phyloP scores from a whole-genome alignment of 2,888 invertebrate genomes.

The Blera fallax region DNA sequence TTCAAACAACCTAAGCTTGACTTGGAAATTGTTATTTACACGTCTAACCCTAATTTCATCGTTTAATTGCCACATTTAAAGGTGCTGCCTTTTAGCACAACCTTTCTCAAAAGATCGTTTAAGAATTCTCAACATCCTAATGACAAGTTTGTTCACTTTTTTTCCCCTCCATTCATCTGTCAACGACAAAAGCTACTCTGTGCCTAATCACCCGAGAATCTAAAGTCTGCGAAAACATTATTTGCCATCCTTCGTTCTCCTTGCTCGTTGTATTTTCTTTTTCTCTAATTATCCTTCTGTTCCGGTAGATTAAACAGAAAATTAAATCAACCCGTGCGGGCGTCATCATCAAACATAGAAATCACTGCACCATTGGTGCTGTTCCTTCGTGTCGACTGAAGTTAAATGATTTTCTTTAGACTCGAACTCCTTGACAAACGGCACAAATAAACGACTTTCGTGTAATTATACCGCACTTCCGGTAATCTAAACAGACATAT shows the following conservation, averaged over 20 bases:
- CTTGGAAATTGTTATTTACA: too few species aligned
- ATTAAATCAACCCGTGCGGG: conserved; percentile 48
- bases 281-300: conserved; percentile 53
- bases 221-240: conserved; percentile 6
- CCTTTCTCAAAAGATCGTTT: neutral
- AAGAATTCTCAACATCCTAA: neutral
- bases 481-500: conserved; percentile 37
- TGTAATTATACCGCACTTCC: conserved; percentile 65
- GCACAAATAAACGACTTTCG: conserved; percentile 35
- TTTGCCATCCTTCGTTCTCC: conserved; percentile 6
- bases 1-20: too few species aligned
- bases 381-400: neutral
- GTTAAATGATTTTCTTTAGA: conserved; percentile 3
- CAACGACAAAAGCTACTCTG: conserved; percentile 1
- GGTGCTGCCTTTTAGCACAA: too few species aligned
- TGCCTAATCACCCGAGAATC: conserved; percentile 39
- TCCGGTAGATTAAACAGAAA: conserved; percentile 61
- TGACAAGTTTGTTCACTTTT: neutral
- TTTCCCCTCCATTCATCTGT: neutral
- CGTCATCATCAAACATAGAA: conserved; percentile 48
- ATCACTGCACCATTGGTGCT: conserved; percentile 39
- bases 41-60: too few species aligned
- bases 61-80: too few species aligned
- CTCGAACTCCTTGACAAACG: conserved; percentile 37
- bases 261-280: conserved; percentile 3